These are phyloP conservation scores for Diplosoma virens DNA, from an alignment of 23 tunicate species.

Conservation along the genomic window DNA sequence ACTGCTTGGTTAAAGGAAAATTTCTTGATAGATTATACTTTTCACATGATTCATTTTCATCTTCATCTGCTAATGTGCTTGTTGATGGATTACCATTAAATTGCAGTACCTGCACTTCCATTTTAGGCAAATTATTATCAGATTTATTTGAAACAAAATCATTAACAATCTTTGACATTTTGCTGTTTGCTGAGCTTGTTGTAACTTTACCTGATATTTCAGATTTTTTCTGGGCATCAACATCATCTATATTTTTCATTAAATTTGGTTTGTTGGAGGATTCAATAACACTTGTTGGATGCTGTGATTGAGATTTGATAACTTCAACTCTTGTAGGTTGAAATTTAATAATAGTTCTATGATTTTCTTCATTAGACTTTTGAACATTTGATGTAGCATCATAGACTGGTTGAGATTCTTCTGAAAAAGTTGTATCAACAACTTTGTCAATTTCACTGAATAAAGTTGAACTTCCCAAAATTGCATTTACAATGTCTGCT, in stretches of 20 bases:
- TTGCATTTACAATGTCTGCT: constrained; percentile 27
- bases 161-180: neutral
- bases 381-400: neutral
- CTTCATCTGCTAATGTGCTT: too few species aligned
- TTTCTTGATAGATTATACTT: neutral
- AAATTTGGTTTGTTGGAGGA: neutral
- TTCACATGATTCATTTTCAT: neutral
- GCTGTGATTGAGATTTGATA: neutral
- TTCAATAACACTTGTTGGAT: too few species aligned
- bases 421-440: neutral
- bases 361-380: neutral
- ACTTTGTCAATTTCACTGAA: neutral
- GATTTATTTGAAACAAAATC: too few species aligned
- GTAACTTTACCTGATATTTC: neutral
- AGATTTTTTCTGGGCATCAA: neutral
- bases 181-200: too few species aligned
- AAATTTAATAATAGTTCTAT: neutral
- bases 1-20: neutral
- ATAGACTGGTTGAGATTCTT: neutral
- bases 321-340: constrained; percentile 1
- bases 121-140: too few species aligned
- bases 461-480: neutral
- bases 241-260: neutral
- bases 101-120: neutral
- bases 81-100: neutral